Conservation (phyloP, 2,113 vertebrate genomes). For the Epinephelus lanceolatus region DNA sequence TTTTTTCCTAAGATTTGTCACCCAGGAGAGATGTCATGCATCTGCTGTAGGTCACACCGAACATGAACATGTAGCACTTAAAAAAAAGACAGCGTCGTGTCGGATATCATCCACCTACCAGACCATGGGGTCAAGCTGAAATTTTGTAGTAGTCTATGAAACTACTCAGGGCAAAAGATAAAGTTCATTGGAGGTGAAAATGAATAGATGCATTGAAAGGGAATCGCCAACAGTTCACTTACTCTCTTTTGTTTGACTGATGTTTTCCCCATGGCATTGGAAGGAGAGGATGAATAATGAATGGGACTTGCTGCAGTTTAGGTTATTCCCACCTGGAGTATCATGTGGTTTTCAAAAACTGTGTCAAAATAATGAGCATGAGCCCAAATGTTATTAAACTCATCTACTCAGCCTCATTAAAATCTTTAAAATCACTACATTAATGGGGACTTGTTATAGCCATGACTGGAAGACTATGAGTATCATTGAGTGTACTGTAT, state of each 20-base stretch:
- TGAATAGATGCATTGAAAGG: constrained; percentile 29
- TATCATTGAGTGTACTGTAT: background rate
- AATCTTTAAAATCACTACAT: background rate
- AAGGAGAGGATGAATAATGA: constrained; percentile 41
- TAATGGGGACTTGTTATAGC: background rate
- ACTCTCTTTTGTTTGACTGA: constrained; percentile 46
- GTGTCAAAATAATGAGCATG: background rate
- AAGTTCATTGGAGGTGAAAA: constrained; percentile 47
- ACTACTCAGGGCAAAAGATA: constrained; percentile 20
- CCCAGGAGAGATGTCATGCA: constrained; percentile 20
- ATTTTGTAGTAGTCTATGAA: constrained; percentile 27
- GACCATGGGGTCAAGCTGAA: constrained; percentile 12
- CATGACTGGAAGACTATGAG: background rate
- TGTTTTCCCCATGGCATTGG: constrained; percentile 28
- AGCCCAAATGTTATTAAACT: background rate
- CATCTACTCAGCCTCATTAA: background rate
- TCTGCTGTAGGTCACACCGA: constrained; percentile 37
- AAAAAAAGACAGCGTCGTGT: constrained; percentile 2
- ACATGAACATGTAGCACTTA: constrained; percentile 9
- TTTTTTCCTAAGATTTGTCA: constrained; percentile 13
- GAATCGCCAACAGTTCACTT: constrained; percentile 25
- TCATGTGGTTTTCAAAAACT: constrained; percentile 17
- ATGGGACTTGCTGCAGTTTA: constrained; percentile 21
- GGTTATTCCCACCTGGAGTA: constrained; percentile 38
- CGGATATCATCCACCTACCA: constrained; percentile 25